Evolutionary conservation across 2,113 vertebrate genomes (phyloP).

Genomic region (Plotosus lineatus): DNA sequence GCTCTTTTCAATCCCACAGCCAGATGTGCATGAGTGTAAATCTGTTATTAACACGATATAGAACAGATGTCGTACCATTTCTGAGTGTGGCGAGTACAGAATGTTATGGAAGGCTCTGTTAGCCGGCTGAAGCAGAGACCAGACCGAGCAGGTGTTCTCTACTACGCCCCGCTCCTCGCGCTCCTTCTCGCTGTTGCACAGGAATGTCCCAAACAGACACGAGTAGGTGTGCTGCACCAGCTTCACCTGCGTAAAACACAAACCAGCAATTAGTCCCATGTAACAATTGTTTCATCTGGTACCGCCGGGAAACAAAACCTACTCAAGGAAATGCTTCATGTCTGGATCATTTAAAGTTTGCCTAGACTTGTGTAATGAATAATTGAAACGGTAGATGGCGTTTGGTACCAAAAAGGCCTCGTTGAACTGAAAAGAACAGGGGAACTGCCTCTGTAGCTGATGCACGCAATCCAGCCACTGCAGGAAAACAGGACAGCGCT

Average conservation of each 20-base stretch:
- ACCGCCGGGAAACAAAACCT: not conserved
- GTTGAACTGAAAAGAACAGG: conserved; percentile 98
- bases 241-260: conserved; percentile 82
- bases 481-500: conserved; percentile 96
- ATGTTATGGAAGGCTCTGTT: conserved; percentile 95
- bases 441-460: conserved; percentile 98
- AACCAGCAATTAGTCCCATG: not conserved
- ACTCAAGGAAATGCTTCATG: not conserved
- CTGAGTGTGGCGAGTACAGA: conserved; percentile 93
- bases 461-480: conserved; percentile 99
- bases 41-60: not conserved
- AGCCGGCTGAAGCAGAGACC: conserved; percentile 92
- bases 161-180: conserved; percentile 88
- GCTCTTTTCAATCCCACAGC: not conserved
- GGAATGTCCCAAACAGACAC: conserved; percentile 97
- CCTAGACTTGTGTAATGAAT: not conserved
- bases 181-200: conserved; percentile 97
- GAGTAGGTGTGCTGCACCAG: conserved; percentile 98
- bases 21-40: not conserved
- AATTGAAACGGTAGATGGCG: not conserved
- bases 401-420: conserved; percentile 95
- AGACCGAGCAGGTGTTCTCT: conserved; percentile 93
- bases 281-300: not conserved
- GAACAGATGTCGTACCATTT: conserved; percentile 77
- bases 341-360: not conserved